Evolutionary conservation across 2,888 invertebrate species (phyloP).

Genomic region (Erebia ligea): DNA sequence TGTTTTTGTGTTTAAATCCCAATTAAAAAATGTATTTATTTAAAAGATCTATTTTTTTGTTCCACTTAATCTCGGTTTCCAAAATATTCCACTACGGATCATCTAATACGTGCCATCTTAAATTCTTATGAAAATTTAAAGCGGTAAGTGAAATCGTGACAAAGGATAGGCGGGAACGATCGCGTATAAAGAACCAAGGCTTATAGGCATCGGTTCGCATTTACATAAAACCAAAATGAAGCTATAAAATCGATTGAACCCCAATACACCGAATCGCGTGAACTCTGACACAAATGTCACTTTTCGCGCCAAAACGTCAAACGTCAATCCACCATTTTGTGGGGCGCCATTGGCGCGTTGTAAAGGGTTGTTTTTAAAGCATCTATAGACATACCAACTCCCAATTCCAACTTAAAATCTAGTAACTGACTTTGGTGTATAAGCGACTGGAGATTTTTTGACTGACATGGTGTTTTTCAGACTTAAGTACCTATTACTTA

Average conservation of each 20-base stretch:
- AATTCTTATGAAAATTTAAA: neutral
- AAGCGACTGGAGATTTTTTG: too few species aligned
- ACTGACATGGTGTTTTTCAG: too few species aligned
- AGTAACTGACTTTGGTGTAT: too few species aligned
- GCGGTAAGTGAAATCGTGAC: neutral
- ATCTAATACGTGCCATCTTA: neutral
- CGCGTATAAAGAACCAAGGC: constrained; percentile 27
- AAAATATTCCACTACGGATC: too few species aligned
- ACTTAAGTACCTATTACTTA: too few species aligned
- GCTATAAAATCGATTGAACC: constrained; percentile 67
- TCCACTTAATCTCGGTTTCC: too few species aligned
- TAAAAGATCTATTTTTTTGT: too few species aligned
- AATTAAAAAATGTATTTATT: too few species aligned
- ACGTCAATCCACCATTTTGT: constrained; percentile 73
- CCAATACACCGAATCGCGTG: constrained; percentile 55
- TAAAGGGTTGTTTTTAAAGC: constrained; percentile 58
- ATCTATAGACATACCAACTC: neutral
- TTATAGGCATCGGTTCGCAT: constrained; percentile 40
- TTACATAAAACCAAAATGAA: constrained; percentile 56
- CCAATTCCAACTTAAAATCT: neutral
- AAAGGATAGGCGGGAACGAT: constrained; percentile 14
- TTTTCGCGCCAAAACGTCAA: constrained; percentile 80
- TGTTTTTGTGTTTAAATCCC: too few species aligned
- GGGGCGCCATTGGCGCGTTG: constrained; percentile 60
- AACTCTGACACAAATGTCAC: constrained; percentile 67